These are phyloP conservation scores for Elgonia sp. DNA, from an alignment of 2,888 invertebrate species.

Conservation along the genomic window DNA sequence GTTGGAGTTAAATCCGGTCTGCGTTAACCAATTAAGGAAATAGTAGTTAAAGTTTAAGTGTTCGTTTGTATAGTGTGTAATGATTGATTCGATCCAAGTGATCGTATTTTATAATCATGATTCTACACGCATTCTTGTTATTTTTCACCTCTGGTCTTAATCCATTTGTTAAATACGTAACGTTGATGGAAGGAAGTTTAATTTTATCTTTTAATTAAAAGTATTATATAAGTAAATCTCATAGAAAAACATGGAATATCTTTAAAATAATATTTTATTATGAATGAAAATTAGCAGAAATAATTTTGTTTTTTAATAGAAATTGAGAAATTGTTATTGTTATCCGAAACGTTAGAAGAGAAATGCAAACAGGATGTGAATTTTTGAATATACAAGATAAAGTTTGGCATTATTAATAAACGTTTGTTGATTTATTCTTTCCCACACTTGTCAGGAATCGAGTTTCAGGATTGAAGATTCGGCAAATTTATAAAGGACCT, in stretches of 20 bases:
- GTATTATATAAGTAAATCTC: conserved; percentile 12
- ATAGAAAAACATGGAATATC: background rate
- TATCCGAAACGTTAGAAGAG: background rate
- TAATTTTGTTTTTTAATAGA: no score
- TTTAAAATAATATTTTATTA: background rate
- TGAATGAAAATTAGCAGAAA: no score
- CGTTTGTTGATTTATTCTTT: conserved; percentile 49
- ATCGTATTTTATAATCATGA: conserved; percentile 49
- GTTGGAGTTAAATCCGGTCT: conserved; percentile 44
- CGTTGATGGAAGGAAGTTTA: conserved; percentile 32
- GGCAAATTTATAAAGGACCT: conserved; percentile 22
- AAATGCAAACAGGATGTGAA: conserved; percentile 52
- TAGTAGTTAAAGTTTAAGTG: conserved; percentile 19
- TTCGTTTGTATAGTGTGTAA: conserved; percentile 26
- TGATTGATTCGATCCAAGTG: conserved; percentile 49
- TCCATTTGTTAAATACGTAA: conserved; percentile 39
- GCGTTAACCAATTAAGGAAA: conserved; percentile 52
- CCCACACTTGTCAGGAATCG: conserved; percentile 35
- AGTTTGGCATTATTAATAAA: conserved; percentile 33
- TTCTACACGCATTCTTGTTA: conserved; percentile 15
- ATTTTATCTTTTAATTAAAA: conserved; percentile 34
- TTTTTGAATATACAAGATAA: conserved; percentile 27
- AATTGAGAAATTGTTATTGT: no score
- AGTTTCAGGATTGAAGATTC: conserved; percentile 10
- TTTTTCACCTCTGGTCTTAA: conserved; percentile 35